Base-by-base conservation (phyloP, 2,888 invertebrate species). In the Tachina grossa region DNA sequence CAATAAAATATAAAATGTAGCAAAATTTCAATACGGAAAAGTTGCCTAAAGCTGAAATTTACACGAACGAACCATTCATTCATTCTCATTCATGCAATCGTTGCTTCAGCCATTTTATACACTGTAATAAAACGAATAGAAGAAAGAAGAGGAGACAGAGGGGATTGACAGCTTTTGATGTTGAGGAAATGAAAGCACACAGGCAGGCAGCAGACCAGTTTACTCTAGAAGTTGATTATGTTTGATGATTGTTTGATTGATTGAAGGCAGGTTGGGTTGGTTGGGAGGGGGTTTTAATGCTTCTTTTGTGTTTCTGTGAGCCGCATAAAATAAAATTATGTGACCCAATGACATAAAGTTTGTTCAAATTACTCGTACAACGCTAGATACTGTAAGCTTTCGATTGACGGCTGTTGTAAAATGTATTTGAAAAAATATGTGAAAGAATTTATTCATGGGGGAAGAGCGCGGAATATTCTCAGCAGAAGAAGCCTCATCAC, bases 11-110 rank as follows among this genome's bases (percentile, higher is more conserved):
- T 79, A 85, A 84, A 84, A 81, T 78, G 86, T 78, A 84, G 69
- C 45, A 78, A 78, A 83, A 81, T 69, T 78, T 82, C 75, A 78
- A 78, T 81, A 88, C 88, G 88, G 86, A 88, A 86, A 89, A 78
- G 76, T 49, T 78, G 83, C 85, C 76, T 47, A 16, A 22, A 71
- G 76, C 71, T 19, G 22, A 47, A 55, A 66, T 79, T 85, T 75
- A 75, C 82, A 69, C 79, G 16, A 79, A 76, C 53, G 43, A 61
- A 69, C 72, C 74, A 59, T 59, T 43, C 41, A 41, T 53, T 43
- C 16, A 43, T 43, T 9, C 43, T 45, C 71, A 8, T 53, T 39
- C 13, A 61, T 41, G 45, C 16, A 47, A 31, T 31, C 31, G 31
- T 31, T 31, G 31, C 31, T 49, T 16, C 49, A 41, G 49, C 16